A percentile compares a stretch with the other conserved stretches of the same genome.
phyloP scores from a whole-genome alignment of 2,888 invertebrate genomes.

The Nomada ferruginata region DNA sequence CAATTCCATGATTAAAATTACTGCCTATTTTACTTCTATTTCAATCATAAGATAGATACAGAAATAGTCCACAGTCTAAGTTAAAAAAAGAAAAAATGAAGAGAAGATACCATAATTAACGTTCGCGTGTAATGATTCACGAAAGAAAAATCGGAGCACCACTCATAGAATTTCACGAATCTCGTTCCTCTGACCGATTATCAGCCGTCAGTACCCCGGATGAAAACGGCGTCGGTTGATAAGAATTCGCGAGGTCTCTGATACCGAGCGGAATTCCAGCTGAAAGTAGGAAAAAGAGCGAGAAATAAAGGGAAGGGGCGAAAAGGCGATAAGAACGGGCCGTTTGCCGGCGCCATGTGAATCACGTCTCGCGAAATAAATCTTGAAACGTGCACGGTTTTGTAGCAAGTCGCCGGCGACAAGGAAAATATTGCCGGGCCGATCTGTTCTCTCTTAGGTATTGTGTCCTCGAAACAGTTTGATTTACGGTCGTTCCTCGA shows the following conservation, averaged over 20 bases:
- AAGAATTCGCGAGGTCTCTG: slow-evolving; percentile 7
- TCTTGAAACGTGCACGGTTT: not conserved
- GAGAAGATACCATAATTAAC: not conserved
- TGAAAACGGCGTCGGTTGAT: slow-evolving; percentile 8
- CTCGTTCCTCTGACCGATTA: not conserved
- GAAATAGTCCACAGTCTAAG: no score
- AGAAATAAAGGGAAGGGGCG: slow-evolving; percentile 20
- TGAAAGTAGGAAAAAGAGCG: not conserved
- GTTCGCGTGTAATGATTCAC: not conserved
- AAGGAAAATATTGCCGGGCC: slow-evolving; percentile 13
- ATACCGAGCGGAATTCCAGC: not conserved
- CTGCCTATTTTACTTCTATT: no score
- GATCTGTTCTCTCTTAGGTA: not conserved
- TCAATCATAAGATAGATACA: no score
- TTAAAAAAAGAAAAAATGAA: no score
- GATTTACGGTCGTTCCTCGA: no score
- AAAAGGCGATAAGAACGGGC: slow-evolving; percentile 16
- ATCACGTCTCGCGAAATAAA: slow-evolving; percentile 28
- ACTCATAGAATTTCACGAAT: not conserved
- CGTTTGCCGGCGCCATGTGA: slow-evolving; percentile 18
- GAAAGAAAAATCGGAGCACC: not conserved
- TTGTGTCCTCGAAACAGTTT: no score
- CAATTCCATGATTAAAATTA: no score
- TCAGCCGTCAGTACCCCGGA: slow-evolving; percentile 3
- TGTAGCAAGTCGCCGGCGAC: not conserved